Conservation (phyloP, 2,888 invertebrate species). For the Esperia sulphurella region DNA sequence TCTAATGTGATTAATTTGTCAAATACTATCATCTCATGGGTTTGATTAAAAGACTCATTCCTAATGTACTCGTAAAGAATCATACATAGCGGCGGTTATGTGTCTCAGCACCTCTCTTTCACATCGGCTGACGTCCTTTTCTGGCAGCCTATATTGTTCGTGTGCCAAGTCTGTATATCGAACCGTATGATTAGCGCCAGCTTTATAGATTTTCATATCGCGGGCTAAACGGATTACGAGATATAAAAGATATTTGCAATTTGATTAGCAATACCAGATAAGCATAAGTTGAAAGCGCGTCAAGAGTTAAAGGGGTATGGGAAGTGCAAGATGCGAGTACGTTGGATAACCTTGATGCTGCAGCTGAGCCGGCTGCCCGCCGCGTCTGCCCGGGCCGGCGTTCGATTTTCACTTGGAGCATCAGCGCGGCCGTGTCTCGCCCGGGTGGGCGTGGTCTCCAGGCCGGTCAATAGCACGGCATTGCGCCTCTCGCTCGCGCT, state of each 20-base stretch:
- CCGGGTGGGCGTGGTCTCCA: conserved; percentile 76
- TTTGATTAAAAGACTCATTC: conserved; percentile 42
- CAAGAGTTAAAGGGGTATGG: background rate
- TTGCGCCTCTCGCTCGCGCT: conserved; percentile 53
- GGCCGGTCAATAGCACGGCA: conserved; percentile 78
- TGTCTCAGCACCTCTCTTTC: conserved; percentile 50
- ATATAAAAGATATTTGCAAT: background rate
- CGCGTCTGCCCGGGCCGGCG: conserved; percentile 76
- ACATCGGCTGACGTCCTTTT: conserved; percentile 56
- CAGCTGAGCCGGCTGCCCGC: conserved; percentile 49
- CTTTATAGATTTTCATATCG: conserved; percentile 47
- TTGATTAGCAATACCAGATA: background rate
- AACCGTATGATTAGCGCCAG: conserved; percentile 53
- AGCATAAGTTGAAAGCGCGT: background rate
- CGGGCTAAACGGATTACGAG: conserved; percentile 10
- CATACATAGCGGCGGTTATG: conserved; percentile 45
- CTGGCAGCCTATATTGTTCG: conserved; percentile 64
- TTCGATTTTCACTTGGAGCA: conserved; percentile 78
- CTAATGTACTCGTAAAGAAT: background rate
- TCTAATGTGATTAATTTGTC: background rate
- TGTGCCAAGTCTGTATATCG: conserved; percentile 66
- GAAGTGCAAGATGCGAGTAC: conserved; percentile 10
- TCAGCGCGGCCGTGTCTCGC: conserved; percentile 71
- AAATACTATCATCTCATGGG: conserved; percentile 22
- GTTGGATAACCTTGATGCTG: conserved; percentile 65